Evolutionary conservation across 2,888 invertebrate species (phyloP), one percentile per base, ranked within the genome.

Genomic region (Nomada lathburiana): DNA sequence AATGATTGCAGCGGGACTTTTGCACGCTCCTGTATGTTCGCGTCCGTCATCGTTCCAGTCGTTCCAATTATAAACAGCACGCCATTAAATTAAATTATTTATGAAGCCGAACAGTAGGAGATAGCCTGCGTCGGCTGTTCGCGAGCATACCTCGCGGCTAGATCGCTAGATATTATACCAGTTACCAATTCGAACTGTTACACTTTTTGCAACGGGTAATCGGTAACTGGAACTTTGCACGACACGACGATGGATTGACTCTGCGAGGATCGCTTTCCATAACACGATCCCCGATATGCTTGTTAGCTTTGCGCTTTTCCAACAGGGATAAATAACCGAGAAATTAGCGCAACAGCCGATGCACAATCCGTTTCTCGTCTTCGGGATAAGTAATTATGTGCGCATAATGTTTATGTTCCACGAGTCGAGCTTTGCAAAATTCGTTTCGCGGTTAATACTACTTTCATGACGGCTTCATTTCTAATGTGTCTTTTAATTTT

Each of bases 71-170:
- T 71, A 67, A 60, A 16, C 79, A 71, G 23, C 70, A 71, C 60
- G 78, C 55, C 53, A 42, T 67, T 80, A 70, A 78, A 80, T 80
- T 62, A 60, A 77, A 71, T 80, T 78, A 80, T 77, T 78, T 76
- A 80, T 69, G 77, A 80, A 76, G 69, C 77, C 47, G 44, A 80
- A 59, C 70, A 71, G 65, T 65, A 80, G 78, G 60, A 65, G 65
- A 78, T 62, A 71, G 64, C 29, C 60, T 55, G 80, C 36, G 53
- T n/a, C 57, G 55, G 44, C 59, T 79, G 53, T 79, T 69, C 57
- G 52, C 64, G 72, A 73, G 23, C 72, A 55, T 73, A 73, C 63
- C 80, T 73, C 44, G 36, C 57, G 73, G 57, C 73, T 47, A 65
- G 70, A 68, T 80, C 69, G 73, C 63, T 73, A 42, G 72, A 64